Evolutionary conservation across 2,113 vertebrate species (phyloP).

Genomic region (Clarias batrachus): DNA sequence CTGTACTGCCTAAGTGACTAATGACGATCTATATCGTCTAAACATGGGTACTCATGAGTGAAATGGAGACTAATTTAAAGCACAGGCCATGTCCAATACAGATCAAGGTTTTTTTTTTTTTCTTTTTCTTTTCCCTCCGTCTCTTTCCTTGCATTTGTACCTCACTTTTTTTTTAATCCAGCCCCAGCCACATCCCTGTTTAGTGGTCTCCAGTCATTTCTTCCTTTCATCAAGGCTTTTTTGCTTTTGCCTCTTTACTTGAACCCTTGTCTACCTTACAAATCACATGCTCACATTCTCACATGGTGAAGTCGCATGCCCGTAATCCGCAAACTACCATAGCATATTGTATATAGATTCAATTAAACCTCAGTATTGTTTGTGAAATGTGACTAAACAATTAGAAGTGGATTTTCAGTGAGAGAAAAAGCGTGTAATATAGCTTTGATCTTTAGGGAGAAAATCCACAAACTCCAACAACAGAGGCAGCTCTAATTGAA

Average conservation of each 20-base stretch:
- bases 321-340: constrained; percentile 21
- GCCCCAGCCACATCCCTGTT: neutral
- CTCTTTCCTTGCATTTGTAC: neutral
- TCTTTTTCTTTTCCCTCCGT: no score
- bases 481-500: constrained; percentile 17
- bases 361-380: constrained; percentile 40
- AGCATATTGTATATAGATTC: constrained; percentile 29
- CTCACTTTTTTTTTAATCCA: neutral
- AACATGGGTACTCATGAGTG: constrained; percentile 16
- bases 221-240: neutral
- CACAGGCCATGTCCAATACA: neutral
- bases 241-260: neutral
- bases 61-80: constrained; percentile 12
- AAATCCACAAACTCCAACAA: neutral
- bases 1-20: neutral
- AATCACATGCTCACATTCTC: neutral
- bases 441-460: constrained; percentile 35
- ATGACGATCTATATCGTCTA: neutral
- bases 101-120: neutral
- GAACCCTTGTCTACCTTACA: neutral
- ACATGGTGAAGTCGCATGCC: neutral
- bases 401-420: constrained; percentile 38
- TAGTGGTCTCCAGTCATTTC: neutral
- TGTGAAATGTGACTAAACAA: constrained; percentile 42
- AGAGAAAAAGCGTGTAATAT: constrained; percentile 15